Conservation (phyloP, 1,140 invertebrate genomes). For the Drosophila tropicalis region DNA sequence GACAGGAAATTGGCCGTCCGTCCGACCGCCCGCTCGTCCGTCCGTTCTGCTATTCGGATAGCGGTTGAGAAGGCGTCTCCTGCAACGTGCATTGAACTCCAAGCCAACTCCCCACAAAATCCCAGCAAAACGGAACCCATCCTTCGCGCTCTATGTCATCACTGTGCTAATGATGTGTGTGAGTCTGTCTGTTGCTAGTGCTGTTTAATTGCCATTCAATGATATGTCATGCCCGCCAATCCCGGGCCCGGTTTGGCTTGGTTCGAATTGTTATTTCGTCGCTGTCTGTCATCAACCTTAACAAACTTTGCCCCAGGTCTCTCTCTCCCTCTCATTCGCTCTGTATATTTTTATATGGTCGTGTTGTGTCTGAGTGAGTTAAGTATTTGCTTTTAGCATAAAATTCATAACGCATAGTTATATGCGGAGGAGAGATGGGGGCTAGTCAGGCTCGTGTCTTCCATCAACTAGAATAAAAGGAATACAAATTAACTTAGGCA, state of each 20-base stretch:
- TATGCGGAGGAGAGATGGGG: slow-evolving; percentile 24
- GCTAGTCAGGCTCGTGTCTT: slow-evolving; percentile 42
- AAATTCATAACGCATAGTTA: slow-evolving; percentile 71
- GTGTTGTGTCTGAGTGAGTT: slow-evolving; percentile 80
- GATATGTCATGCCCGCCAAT: slow-evolving; percentile 50
- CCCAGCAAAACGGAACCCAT: neutral
- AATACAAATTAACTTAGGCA: slow-evolving; percentile 78
- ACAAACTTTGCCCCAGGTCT: slow-evolving; percentile 13
- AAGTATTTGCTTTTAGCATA: slow-evolving; percentile 61
- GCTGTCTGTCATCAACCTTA: slow-evolving; percentile 71
- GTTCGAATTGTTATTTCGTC: slow-evolving; percentile 12
- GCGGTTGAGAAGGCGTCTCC: slow-evolving; percentile 40
- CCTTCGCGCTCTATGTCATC: neutral
- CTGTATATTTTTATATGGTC: slow-evolving; percentile 69
- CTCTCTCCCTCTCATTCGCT: neutral
- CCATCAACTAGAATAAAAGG: slow-evolving; percentile 74
- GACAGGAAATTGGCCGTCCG: slow-evolving; percentile 69
- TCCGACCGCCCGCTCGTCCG: neutral
- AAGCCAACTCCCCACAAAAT: neutral
- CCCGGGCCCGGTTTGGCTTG: no score
- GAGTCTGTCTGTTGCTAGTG: slow-evolving; percentile 30
- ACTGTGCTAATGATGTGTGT: slow-evolving; percentile 56
- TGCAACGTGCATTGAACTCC: slow-evolving; percentile 49
- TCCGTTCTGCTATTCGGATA: neutral
- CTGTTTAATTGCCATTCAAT: slow-evolving; percentile 78